Conservation (phyloP, 1,140 invertebrate species). For the Psilanteris sp. region DNA sequence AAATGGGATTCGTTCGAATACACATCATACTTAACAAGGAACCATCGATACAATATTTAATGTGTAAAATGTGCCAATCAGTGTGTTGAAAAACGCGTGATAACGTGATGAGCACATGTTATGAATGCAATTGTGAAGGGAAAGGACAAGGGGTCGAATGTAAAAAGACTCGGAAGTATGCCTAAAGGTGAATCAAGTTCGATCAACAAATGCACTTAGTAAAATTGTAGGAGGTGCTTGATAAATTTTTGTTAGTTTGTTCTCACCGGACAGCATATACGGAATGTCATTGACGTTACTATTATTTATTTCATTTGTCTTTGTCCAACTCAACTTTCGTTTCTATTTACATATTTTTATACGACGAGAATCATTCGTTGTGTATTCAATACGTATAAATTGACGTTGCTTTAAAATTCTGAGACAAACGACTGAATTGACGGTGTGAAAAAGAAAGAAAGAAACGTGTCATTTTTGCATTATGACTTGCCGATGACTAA, state of each 20-base stretch:
- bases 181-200: constrained; percentile 37
- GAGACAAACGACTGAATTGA: no score
- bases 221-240: constrained; percentile 22
- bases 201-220: constrained; percentile 41
- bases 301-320: constrained; percentile 22
- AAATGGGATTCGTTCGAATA: constrained; percentile 70
- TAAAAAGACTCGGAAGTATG: constrained; percentile 41
- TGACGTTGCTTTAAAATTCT: no score
- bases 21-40: constrained; percentile 75
- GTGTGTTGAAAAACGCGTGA: constrained; percentile 71
- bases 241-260: constrained; percentile 6
- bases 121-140: constrained; percentile 52
- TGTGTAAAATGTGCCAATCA: constrained; percentile 76
- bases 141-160: constrained; percentile 23
- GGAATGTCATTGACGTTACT: constrained; percentile 35
- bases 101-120: constrained; percentile 69
- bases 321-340: no score
- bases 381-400: no score
- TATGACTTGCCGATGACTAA: no score
- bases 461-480: no score
- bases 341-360: constrained; percentile 44
- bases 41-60: constrained; percentile 78
- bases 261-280: constrained; percentile 31
- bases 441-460: no score
- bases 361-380: constrained; percentile 39